phyloP scores from a whole-genome alignment of 2,888 invertebrate species.

The Crossocerus cetratus region DNA sequence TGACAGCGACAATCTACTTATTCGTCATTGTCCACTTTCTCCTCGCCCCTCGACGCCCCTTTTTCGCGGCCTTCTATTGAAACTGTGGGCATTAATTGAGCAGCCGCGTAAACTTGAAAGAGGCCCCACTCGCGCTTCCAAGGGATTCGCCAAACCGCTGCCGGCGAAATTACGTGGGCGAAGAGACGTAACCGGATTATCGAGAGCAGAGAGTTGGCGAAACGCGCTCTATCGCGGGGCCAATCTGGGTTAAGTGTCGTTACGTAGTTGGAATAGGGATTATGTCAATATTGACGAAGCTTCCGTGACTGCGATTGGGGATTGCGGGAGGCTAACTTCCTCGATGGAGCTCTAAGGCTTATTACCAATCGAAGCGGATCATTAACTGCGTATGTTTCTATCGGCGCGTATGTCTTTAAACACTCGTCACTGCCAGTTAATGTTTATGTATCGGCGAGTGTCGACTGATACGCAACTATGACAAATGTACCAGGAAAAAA shows the following conservation, averaged over 20 bases:
- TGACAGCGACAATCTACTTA: slow-evolving; percentile 30
- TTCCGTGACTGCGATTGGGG: slow-evolving; percentile 19
- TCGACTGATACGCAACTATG: too few relatives aligned
- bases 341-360: not conserved
- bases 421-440: too few relatives aligned
- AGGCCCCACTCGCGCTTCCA: too few relatives aligned
- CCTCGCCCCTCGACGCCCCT: slow-evolving; percentile 26
- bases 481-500: too few relatives aligned
- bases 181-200: not conserved
- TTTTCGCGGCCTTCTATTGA: slow-evolving; percentile 19
- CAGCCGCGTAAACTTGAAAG: not conserved
- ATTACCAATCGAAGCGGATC: too few relatives aligned
- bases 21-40: slow-evolving; percentile 54
- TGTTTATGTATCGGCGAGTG: too few relatives aligned
- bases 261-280: slow-evolving; percentile 21
- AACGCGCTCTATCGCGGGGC: not conserved
- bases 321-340: slow-evolving; percentile 2
- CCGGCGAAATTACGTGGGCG: too few relatives aligned
- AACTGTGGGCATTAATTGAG: slow-evolving; percentile 6
- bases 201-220: slow-evolving; percentile 1
- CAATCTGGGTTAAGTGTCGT: slow-evolving; percentile 45
- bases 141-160: too few relatives aligned
- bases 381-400: too few relatives aligned
- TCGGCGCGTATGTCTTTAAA: too few relatives aligned
- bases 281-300: slow-evolving; percentile 42